Evolutionary conservation across 2,797 vertebrate species (phyloP).

Genomic region (Molothrus ater): DNA sequence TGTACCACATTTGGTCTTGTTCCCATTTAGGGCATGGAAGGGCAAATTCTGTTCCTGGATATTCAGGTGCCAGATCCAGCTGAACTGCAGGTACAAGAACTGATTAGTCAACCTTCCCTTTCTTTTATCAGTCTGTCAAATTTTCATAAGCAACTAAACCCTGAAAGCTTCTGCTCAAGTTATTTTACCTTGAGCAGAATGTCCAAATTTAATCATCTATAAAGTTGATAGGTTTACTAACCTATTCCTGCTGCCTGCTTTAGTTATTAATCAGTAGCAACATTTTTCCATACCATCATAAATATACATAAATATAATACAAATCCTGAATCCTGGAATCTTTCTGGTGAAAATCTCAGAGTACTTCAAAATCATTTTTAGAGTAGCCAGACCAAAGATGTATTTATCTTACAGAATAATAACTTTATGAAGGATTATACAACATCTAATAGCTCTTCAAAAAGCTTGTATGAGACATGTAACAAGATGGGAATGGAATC

Average conservation of each 20-base stretch:
- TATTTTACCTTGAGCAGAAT: background rate
- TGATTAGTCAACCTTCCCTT: background rate
- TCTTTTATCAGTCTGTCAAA: background rate
- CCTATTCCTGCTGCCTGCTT: background rate
- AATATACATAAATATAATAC: background rate
- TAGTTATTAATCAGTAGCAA: background rate
- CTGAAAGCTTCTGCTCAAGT: background rate
- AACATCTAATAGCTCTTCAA: background rate
- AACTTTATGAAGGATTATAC: background rate
- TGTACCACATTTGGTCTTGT: background rate
- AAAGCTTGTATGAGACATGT: background rate
- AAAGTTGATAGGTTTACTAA: background rate
- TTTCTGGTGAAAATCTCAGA: background rate
- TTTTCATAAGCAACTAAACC: background rate
- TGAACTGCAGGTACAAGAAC: background rate
- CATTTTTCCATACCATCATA: background rate
- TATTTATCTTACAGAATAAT: background rate
- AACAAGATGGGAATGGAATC: background rate
- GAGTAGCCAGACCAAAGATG: background rate
- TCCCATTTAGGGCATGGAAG: background rate
- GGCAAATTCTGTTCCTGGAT: background rate
- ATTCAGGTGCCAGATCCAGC: background rate
- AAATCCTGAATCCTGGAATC: background rate
- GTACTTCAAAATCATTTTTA: background rate
- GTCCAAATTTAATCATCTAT: background rate